Conservation (phyloP, 2,797 vertebrate species). For the Xiphophorus birchmanni region DNA sequence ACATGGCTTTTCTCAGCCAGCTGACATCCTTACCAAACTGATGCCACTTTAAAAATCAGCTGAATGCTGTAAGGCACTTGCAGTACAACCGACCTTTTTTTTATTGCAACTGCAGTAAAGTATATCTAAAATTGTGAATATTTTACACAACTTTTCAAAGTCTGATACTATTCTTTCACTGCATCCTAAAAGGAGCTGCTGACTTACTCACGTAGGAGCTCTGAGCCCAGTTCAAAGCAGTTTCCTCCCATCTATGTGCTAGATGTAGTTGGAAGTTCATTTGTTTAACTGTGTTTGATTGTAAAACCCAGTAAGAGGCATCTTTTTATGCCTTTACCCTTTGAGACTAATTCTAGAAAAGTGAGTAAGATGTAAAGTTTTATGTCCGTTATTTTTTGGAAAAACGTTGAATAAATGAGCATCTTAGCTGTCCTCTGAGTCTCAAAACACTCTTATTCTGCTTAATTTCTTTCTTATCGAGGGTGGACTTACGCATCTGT, state of each 20-base stretch:
- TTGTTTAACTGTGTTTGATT: neutral
- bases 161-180: neutral
- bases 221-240: neutral
- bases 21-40: neutral
- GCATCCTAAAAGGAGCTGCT: neutral
- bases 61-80: neutral
- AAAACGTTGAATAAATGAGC: neutral
- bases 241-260: neutral
- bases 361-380: neutral
- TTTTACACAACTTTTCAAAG: neutral
- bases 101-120: neutral
- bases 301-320: neutral
- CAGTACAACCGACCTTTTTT: neutral
- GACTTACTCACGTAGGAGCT: neutral
- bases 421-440: slow-evolving; percentile 4
- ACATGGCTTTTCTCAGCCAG: neutral
- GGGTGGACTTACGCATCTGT: neutral
- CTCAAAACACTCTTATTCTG: neutral
- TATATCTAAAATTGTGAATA: neutral
- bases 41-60: neutral
- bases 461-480: neutral
- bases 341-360: neutral
- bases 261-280: neutral
- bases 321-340: neutral
- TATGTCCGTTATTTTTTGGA: neutral